Base-by-base conservation (phyloP, 2,797 vertebrate species). In the Neostethus bicornis region DNA sequence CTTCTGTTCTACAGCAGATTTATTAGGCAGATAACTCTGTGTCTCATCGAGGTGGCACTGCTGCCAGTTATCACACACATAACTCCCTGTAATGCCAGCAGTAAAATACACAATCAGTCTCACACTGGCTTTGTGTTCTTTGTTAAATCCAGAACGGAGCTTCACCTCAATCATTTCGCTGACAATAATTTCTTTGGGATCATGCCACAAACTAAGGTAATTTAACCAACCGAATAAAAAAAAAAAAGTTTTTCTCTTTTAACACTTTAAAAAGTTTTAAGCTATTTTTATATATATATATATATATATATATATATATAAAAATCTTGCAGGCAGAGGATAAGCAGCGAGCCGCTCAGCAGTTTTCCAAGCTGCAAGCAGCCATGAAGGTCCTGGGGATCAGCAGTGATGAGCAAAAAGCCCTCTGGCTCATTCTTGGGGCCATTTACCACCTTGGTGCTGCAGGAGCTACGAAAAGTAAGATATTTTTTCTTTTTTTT, bases 311-410 rank as follows among this genome's bases (percentile, higher is more conserved):
- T n/a, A n/a, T n/a, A n/a, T n/a, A n/a, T n/a, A n/a, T n/a, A n/a
- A n/a, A 13, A 51, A 37, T 75, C 47, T 68, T 20, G 11, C 83
- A 98, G 97, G 62, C 93, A 0, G 97, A 99, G 54, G 96, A 99
- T 58, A 98, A 97, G 79, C 97, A 98, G 88, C 94, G 94, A 62
- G 93, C 94, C 0, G 82, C 91, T 0, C 96, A 98, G 90, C 95
- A 96, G 85, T 98, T 98, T 81, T 92, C 92, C 82, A 98, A 98
- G 83, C 93, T 99, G 4, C 96, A 97, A 84, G 91, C 93, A 1
- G 96, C 97, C 73, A 95, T 99, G 96, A 98, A 96, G 78, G 94
- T 96, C 64, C 89, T 99, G 81, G 94, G 94, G 51, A 90, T 99
- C 81, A 93, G 92, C 0, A 9, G 75, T 0, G 96, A 99, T 4